phyloP scores from a whole-genome alignment of 2,113 vertebrate species.

The Daphoenositta chrysoptera region DNA sequence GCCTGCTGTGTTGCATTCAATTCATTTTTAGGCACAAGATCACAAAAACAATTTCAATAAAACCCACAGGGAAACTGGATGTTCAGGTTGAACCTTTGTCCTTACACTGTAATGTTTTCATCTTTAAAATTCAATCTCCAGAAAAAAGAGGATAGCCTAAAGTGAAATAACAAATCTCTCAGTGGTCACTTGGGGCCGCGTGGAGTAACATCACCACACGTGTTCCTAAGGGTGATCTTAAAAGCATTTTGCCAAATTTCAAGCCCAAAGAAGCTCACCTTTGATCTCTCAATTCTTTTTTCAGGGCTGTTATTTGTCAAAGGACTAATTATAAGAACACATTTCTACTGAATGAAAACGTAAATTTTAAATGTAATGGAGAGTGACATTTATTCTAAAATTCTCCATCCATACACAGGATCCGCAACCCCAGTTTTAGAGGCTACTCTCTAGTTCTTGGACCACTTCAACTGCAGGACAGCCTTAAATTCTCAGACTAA shows the following conservation, averaged over 20 bases:
- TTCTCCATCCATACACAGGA: background rate
- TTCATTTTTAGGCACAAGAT: constrained; percentile 51
- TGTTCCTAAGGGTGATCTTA: background rate
- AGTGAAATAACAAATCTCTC: constrained; percentile 5
- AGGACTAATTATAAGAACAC: background rate
- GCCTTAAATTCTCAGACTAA: background rate
- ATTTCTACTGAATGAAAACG: background rate
- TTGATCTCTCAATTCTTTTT: background rate
- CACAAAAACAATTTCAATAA: constrained; percentile 35
- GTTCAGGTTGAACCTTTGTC: constrained; percentile 42
- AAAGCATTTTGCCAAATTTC: background rate
- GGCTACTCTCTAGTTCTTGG: background rate
- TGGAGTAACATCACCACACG: background rate
- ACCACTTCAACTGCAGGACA: background rate
- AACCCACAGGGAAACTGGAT: constrained; percentile 31
- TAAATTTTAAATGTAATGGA: background rate
- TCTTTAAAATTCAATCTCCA: constrained; percentile 19
- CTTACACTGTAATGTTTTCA: constrained; percentile 24
- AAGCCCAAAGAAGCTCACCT: background rate
- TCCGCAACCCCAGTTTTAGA: background rate
- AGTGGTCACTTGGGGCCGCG: background rate
- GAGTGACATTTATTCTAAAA: background rate
- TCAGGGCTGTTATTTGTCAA: background rate
- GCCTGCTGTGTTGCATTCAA: constrained; percentile 48
- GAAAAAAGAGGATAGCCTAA: background rate